phyloP scores from a whole-genome alignment of 64 coral and sea anemone genomes.

The Exaiptasia diaphana region DNA sequence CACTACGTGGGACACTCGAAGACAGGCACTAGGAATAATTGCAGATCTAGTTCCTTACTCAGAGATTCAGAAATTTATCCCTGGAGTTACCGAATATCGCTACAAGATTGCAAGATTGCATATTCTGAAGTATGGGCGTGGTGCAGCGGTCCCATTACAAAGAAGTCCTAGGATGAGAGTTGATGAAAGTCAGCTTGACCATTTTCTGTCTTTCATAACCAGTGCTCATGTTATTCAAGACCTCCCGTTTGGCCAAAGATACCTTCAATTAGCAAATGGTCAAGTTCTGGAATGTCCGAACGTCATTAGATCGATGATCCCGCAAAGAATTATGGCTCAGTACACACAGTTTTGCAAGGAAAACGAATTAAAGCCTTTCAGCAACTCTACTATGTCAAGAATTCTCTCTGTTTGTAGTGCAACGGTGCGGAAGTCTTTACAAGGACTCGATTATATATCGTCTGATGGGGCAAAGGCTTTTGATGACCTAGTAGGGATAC shows the following conservation, averaged over 20 bases:
- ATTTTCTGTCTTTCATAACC: constrained; percentile 9
- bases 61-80: constrained; percentile 19
- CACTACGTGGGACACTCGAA: constrained; percentile 25
- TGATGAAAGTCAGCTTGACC: background rate
- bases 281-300: background rate
- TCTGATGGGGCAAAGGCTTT: background rate
- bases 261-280: background rate
- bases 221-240: constrained; percentile 8
- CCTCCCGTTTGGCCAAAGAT: background rate
- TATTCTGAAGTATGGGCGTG: constrained; percentile 7
- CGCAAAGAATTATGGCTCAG: background rate
- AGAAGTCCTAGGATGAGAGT: background rate
- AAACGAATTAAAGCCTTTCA: background rate
- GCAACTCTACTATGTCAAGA: background rate
- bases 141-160: constrained; percentile 13
- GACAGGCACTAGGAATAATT: constrained; percentile 37
- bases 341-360: background rate
- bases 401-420: background rate
- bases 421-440: constrained; percentile 8
- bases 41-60: background rate
- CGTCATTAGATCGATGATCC: constrained; percentile 15
- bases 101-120: constrained; percentile 26
- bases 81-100: constrained; percentile 18
- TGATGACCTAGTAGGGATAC: background rate
- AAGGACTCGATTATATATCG: constrained; percentile 2